Evolutionary conservation across 2,888 invertebrate species (phyloP).

Genomic region (Sinotaia quadrata): DNA sequence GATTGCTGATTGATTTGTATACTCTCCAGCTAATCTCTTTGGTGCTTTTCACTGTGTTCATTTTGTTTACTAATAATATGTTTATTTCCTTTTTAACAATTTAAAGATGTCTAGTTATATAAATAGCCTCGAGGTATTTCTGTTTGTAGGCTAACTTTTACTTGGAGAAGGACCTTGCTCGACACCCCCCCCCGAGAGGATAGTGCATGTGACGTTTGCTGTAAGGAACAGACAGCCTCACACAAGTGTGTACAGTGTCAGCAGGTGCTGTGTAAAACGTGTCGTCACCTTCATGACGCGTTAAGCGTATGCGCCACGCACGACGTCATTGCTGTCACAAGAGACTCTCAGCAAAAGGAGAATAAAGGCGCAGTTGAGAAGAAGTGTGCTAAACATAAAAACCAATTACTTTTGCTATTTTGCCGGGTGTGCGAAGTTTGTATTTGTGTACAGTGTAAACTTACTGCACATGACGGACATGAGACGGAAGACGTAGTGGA

Average conservation of each 20-base stretch:
- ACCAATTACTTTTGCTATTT: too few species aligned
- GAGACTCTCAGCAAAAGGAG: too few species aligned
- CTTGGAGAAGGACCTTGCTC: background rate
- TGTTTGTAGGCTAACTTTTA: conserved; percentile 14
- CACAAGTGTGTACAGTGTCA: conserved; percentile 10
- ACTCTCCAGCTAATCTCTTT: too few species aligned
- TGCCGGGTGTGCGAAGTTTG: background rate
- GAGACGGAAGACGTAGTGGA: conserved; percentile 19
- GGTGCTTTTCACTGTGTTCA: too few species aligned
- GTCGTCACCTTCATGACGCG: background rate
- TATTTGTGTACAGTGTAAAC: conserved; percentile 17
- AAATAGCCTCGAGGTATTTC: background rate
- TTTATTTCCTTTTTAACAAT: too few species aligned
- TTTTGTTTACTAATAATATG: too few species aligned
- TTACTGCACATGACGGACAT: conserved; percentile 17
- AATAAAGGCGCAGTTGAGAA: too few species aligned
- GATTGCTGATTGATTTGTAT: too few species aligned
- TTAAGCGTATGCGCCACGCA: too few species aligned
- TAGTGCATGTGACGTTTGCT: conserved; percentile 6
- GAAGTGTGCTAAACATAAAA: too few species aligned
- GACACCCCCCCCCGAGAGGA: background rate
- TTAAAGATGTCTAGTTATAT: too few species aligned
- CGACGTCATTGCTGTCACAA: too few species aligned
- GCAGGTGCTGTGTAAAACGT: conserved; percentile 10
- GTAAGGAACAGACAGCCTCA: background rate